These are phyloP conservation scores for Pycnonotus jocosus DNA, from an alignment of 2,113 vertebrate genomes.

Conservation along the genomic window DNA sequence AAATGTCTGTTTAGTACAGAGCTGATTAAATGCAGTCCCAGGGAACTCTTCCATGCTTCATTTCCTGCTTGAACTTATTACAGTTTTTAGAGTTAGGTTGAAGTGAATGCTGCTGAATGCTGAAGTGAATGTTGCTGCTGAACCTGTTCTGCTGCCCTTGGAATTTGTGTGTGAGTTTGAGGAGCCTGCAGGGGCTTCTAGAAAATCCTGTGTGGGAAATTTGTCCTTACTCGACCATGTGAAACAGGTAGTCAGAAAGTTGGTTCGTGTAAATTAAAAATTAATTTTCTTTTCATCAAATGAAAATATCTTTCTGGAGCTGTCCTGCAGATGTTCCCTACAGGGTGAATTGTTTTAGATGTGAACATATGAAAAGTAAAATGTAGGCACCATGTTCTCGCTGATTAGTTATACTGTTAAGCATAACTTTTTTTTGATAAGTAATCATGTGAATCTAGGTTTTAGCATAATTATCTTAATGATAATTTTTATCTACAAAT, in stretches of 20 bases:
- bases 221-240: not conserved
- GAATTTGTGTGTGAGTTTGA: not conserved
- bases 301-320: not conserved
- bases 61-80: not conserved
- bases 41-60: not conserved
- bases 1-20: not conserved
- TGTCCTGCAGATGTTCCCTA: not conserved
- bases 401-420: not conserved
- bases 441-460: not conserved
- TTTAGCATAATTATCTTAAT: not conserved
- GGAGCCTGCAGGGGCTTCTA: not conserved
- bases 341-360: not conserved
- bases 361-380: not conserved
- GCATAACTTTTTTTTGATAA: not conserved
- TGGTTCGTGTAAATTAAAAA: not conserved
- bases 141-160: not conserved
- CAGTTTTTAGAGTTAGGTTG: not conserved
- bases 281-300: not conserved
- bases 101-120: not conserved
- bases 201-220: not conserved
- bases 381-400: not conserved
- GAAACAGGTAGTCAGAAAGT: not conserved
- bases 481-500: not conserved
- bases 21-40: not conserved
- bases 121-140: not conserved